Evolutionary conservation across 2,797 vertebrate species (phyloP), one percentile per base, ranked within the genome.

Genomic region (Scleropages formosus): DNA sequence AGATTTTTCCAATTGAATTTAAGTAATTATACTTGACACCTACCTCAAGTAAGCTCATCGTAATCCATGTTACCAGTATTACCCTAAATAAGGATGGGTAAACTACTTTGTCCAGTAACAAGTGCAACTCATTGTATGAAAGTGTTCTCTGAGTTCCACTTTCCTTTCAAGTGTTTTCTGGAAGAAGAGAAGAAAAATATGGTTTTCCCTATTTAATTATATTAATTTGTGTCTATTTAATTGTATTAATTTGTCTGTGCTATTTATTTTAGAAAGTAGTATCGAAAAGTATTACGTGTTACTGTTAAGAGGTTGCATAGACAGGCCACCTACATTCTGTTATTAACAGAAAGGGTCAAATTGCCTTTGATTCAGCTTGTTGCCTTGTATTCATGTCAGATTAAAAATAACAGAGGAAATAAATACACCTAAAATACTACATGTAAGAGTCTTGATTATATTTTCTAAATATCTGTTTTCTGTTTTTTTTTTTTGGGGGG

Each of bases 31-130:
- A n/a, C n/a, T n/a, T n/a, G n/a, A 65, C 56, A 31, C 72, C 71
- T 74, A 69, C 76, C 72, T 78, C 76, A 74, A 24, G 44, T 74
- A 68, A 68, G 31, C 59, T 24, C 63, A 70, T 76, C 18, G 64
- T 27, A 39, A 47, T 24, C 59, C 51, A 27, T 26, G 26, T 24
- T n/a, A n/a, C 64, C 31, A 77, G 20, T 51, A 12, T 51, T 71
- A 16, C 47, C 70, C 49, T 16, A 56, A 68, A 44, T 20, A 71
- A 63, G 46, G 47, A 63, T 53, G 46, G 46, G 31, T 63, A 9
- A 26, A 58, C 49, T 71, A 59, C 65, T 27, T 39, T 60, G 47
- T 70, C 20, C 22, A 62, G 31, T 15, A 47, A 44, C 64, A 49
- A 31, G 58, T 58, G 26, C 51, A 75, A 56, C 20, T 47, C 11